A percentile compares a stretch with the other conserved stretches of the same genome.
Evolutionary conservation across 2,113 vertebrate genomes (phyloP).

Genomic region (Lonchura striata): DNA sequence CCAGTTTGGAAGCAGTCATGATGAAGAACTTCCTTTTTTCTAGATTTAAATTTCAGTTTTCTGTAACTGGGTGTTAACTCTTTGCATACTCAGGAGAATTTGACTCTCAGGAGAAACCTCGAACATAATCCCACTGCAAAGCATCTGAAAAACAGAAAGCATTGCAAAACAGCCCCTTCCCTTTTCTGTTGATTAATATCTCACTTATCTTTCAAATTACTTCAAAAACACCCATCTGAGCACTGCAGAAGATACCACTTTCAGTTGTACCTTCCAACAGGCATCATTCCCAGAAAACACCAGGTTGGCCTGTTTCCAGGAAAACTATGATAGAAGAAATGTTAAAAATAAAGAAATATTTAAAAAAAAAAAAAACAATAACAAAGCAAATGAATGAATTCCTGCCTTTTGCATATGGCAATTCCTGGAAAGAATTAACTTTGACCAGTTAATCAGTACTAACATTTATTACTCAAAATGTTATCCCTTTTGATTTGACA

Average conservation of each 20-base stretch:
- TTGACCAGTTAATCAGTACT: slow-evolving; percentile 89
- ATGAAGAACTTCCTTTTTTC: background rate
- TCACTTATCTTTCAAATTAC: background rate
- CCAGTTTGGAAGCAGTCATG: background rate
- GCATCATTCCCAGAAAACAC: background rate
- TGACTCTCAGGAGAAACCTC: background rate
- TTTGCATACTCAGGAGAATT: background rate
- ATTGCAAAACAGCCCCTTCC: background rate
- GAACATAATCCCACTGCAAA: background rate
- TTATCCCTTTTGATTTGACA: slow-evolving; percentile 88
- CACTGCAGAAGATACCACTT: background rate
- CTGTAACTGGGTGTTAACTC: background rate
- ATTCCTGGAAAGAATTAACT: slow-evolving; percentile 79
- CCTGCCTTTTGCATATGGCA: slow-evolving; percentile 79
- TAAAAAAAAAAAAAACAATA: background rate
- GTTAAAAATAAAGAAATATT: background rate
- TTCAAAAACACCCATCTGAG: background rate
- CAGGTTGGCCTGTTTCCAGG: background rate
- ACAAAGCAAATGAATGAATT: slow-evolving; percentile 38
- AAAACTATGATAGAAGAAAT: background rate
- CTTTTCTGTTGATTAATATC: background rate
- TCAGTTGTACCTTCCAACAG: background rate
- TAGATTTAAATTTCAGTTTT: background rate
- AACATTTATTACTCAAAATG: slow-evolving; percentile 85
- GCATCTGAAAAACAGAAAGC: background rate